Evolutionary conservation across 1,140 invertebrate genomes (phyloP).

Genomic region (Meteorus sp.): DNA sequence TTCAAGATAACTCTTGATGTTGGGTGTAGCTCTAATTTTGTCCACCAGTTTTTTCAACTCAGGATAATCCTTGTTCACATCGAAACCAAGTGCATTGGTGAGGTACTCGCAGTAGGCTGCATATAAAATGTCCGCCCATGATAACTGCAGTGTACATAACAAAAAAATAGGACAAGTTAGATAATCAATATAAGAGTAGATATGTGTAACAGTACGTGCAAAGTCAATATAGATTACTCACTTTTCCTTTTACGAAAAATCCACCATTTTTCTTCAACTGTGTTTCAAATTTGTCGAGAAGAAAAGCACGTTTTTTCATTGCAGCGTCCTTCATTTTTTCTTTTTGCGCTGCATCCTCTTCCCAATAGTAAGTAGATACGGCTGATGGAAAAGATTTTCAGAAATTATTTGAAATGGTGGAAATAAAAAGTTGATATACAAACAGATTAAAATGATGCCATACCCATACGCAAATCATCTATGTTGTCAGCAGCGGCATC

Average conservation of each 20-base stretch:
- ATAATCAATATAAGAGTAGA: neutral
- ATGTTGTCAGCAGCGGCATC: slow-evolving; percentile 42
- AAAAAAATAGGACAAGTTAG: neutral
- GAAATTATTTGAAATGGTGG: no score
- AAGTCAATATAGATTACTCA: no score
- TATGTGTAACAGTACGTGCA: no score
- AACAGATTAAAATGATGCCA: no score
- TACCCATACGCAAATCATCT: slow-evolving; percentile 41
- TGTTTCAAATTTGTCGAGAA: slow-evolving; percentile 56
- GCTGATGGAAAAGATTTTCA: no score
- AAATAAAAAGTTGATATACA: no score
- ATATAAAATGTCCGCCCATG: slow-evolving; percentile 47
- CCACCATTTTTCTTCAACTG: slow-evolving; percentile 55
- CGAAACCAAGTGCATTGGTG: slow-evolving; percentile 32
- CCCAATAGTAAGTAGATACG: slow-evolving; percentile 33
- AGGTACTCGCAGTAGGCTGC: slow-evolving; percentile 42
- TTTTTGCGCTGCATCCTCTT: slow-evolving; percentile 36
- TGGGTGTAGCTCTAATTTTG: slow-evolving; percentile 44
- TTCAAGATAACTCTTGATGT: slow-evolving; percentile 51
- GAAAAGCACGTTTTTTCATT: slow-evolving; percentile 41
- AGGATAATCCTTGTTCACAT: slow-evolving; percentile 42
- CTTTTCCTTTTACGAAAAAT: slow-evolving; percentile 58
- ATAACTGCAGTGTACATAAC: slow-evolving; percentile 19
- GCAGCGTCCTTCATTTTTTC: slow-evolving; percentile 39
- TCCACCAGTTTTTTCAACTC: slow-evolving; percentile 45